These are phyloP conservation scores for Aldabrachelys gigantea DNA, from an alignment of 2,113 vertebrate genomes.

Conservation along the genomic window DNA sequence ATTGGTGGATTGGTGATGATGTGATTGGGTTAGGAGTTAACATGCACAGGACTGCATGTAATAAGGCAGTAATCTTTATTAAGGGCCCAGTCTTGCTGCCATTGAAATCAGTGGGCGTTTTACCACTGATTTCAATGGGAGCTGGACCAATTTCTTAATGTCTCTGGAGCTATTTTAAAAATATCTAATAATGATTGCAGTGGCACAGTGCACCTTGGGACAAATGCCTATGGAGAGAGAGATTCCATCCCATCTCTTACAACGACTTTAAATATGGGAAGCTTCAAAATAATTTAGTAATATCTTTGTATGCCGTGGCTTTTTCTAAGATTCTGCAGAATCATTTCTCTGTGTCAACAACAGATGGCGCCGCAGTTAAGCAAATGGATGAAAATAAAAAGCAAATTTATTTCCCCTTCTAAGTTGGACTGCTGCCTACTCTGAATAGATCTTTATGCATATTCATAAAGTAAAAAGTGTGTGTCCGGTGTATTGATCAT, in stretches of 20 bases:
- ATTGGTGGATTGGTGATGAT: background rate
- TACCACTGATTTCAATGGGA: background rate
- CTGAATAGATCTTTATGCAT: background rate
- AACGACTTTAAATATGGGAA: background rate
- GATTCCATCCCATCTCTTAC: background rate
- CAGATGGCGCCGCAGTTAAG: slow-evolving; percentile 81
- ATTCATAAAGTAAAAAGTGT: slow-evolving; percentile 22
- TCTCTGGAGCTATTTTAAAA: background rate
- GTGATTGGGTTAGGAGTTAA: background rate
- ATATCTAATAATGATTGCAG: rapidly evolving
- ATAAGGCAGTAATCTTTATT: background rate
- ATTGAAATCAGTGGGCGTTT: background rate
- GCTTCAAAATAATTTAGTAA: background rate
- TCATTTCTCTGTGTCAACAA: slow-evolving; percentile 46
- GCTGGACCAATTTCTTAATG: background rate
- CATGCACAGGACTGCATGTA: background rate
- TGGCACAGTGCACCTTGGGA: background rate
- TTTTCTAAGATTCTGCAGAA: background rate
- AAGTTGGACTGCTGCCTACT: background rate
- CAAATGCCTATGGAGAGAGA: background rate
- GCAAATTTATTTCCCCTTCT: background rate
- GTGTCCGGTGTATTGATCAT: slow-evolving; percentile 21
- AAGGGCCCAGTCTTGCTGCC: background rate
- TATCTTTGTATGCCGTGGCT: no score
- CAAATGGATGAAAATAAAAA: slow-evolving; percentile 53